phyloP scores from a whole-genome alignment of 2,888 invertebrate genomes.

The Euplagia quadripunctaria region DNA sequence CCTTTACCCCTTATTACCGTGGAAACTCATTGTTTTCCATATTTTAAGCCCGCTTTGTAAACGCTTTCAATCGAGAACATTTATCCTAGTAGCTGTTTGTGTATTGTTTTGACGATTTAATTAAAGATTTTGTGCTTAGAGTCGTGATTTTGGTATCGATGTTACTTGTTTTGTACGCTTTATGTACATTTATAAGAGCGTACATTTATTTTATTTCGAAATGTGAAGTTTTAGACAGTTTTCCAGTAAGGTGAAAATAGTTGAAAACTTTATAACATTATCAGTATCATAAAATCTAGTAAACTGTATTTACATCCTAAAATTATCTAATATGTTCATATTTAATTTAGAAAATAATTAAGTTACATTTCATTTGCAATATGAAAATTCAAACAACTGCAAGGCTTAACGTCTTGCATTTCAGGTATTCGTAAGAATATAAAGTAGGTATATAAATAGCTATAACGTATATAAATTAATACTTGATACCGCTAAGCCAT shows the following conservation, averaged over 20 bases:
- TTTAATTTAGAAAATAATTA: neutral
- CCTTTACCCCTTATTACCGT: constrained; percentile 82
- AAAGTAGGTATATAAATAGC: too few relatives aligned
- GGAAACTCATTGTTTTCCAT: constrained; percentile 82
- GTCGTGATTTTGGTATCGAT: constrained; percentile 28
- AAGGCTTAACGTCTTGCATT: too few relatives aligned
- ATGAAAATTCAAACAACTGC: too few relatives aligned
- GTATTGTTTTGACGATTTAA: constrained; percentile 60
- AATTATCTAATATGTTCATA: neutral
- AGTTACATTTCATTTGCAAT: neutral
- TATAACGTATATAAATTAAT: too few relatives aligned
- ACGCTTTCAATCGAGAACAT: constrained; percentile 59
- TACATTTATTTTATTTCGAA: neutral
- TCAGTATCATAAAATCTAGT: neutral
- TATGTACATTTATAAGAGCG: neutral
- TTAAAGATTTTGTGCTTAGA: constrained; percentile 48
- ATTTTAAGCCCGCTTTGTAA: constrained; percentile 75
- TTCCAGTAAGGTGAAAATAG: too few relatives aligned
- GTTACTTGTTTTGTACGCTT: constrained; percentile 21
- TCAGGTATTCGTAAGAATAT: too few relatives aligned
- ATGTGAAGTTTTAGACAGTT: too few relatives aligned
- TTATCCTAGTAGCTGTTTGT: constrained; percentile 65
- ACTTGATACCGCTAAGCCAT: too few relatives aligned
- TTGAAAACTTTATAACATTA: too few relatives aligned
- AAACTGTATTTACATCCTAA: neutral